A percentile compares a stretch with the other conserved stretches of the same genome.
Conservation (phyloP, 2,888 invertebrate genomes). For the Standfussiana lucernea region DNA sequence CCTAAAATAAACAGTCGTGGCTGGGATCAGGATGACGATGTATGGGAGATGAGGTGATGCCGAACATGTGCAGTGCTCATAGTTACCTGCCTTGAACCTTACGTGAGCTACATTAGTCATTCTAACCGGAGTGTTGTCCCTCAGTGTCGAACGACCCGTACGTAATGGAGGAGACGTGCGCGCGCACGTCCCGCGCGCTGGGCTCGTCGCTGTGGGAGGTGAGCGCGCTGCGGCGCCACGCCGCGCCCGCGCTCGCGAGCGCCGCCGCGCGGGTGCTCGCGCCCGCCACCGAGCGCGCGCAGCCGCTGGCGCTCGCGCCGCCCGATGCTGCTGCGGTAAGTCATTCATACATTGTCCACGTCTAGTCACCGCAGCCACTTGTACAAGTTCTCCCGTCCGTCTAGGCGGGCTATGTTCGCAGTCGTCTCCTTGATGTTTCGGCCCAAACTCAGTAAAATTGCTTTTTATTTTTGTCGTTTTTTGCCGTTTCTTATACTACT, state of each 20-base stretch:
- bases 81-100: too few relatives aligned
- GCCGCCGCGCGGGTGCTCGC: slow-evolving; percentile 90
- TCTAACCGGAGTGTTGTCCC: too few relatives aligned
- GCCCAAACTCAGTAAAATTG: too few relatives aligned
- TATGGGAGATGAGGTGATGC: not conserved
- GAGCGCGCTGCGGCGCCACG: slow-evolving; percentile 91
- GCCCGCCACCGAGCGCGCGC: slow-evolving; percentile 61
- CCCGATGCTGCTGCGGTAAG: slow-evolving; percentile 47
- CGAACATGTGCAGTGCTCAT: too few relatives aligned
- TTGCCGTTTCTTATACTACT: not conserved
- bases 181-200: slow-evolving; percentile 94
- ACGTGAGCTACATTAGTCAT: not conserved
- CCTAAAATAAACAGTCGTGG: not conserved
- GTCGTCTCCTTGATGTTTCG: too few relatives aligned
- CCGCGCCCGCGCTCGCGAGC: slow-evolving; percentile 92
- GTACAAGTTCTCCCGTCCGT: not conserved
- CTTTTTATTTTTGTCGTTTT: too few relatives aligned
- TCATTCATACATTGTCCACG: not conserved
- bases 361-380: not conserved
- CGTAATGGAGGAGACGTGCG: slow-evolving; percentile 95
- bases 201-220: slow-evolving; percentile 98
- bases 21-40: not conserved
- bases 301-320: slow-evolving; percentile 63
- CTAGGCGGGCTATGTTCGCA: not conserved
- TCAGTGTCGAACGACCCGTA: slow-evolving; percentile 94